These are phyloP conservation scores for Felis chaus DNA, from an alignment of 2,113 vertebrate species.

Conservation along the genomic window DNA sequence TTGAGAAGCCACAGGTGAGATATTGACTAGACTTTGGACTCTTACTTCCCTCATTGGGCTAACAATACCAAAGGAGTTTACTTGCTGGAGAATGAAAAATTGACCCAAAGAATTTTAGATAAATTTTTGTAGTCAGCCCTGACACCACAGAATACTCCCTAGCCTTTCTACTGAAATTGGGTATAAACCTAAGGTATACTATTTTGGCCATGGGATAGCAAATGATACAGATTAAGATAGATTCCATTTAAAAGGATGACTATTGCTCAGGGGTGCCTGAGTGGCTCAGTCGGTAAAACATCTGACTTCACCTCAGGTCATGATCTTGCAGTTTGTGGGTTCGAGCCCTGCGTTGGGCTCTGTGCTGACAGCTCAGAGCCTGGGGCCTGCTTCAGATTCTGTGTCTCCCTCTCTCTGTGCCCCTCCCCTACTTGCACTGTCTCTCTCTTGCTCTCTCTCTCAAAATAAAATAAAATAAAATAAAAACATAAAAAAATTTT, in stretches of 20 bases:
- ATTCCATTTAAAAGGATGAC: background rate
- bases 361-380: no score
- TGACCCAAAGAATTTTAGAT: background rate
- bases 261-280: background rate
- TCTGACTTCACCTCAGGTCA: no score
- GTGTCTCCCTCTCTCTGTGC: no score
- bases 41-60: background rate
- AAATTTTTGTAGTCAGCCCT: background rate
- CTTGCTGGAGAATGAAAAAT: background rate
- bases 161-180: background rate
- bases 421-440: no score
- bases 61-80: background rate
- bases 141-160: background rate
- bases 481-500: background rate
- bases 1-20: background rate
- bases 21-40: background rate
- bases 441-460: no score
- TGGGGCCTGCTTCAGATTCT: no score
- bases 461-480: no score
- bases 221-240: background rate
- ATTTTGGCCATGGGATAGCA: background rate
- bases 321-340: no score
- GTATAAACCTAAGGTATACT: background rate
- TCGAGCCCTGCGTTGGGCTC: accelerated
- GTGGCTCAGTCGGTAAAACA: no score